Evolutionary conservation across 92 coral and sea anemone species (phyloP).

Genomic region (Parazoanthus swiftii): DNA sequence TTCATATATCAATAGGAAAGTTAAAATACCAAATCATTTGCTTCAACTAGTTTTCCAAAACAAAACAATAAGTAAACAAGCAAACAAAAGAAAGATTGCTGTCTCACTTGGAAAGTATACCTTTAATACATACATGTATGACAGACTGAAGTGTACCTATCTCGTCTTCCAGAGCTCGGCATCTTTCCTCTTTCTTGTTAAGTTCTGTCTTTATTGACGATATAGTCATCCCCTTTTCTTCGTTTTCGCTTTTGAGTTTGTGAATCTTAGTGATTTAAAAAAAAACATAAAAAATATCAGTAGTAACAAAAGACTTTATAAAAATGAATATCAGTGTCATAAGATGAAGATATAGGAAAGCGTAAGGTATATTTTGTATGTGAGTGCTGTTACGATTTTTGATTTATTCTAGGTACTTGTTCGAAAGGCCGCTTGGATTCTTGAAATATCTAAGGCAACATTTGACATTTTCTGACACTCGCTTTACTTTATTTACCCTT

Average conservation of each 20-base stretch:
- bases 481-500: too few relatives aligned
- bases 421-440: too few relatives aligned
- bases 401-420: too few relatives aligned
- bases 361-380: neutral
- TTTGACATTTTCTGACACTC: too few relatives aligned
- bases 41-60: neutral
- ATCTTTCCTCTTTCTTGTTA: conserved; percentile 66
- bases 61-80: neutral
- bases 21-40: too few relatives aligned
- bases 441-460: too few relatives aligned
- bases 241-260: conserved; percentile 61
- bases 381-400: neutral
- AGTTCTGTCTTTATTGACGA: conserved; percentile 66
- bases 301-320: neutral
- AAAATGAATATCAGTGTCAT: neutral
- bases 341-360: neutral
- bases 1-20: too few relatives aligned
- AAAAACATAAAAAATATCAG: neutral
- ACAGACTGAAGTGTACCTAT: conserved; percentile 55
- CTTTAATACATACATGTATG: neutral
- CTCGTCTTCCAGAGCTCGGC: conserved; percentile 67
- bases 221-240: conserved; percentile 67
- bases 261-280: conserved; percentile 54
- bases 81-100: neutral
- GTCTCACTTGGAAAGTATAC: neutral